Conservation (phyloP, 2,113 vertebrate species). For the Hemiscyllium ocellatum region DNA sequence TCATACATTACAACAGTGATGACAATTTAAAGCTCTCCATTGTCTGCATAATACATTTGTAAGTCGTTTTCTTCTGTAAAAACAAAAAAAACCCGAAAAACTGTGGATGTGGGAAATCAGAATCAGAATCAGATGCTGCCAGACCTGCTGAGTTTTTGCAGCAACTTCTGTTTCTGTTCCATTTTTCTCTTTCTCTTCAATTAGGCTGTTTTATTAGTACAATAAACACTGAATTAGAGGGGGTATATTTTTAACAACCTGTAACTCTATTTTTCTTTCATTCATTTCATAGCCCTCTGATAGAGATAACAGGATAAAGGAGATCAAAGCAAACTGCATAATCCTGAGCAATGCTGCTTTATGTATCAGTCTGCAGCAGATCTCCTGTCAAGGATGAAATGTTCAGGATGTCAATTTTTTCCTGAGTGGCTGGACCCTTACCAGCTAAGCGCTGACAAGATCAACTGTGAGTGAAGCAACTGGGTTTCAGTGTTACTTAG, state of each 20-base stretch:
- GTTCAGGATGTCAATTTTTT: neutral
- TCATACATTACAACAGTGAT: neutral
- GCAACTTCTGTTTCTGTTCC: neutral
- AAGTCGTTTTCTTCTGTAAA: neutral
- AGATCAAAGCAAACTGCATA: neutral
- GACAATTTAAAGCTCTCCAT: neutral
- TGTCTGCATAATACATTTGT: neutral
- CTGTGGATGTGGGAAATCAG: no score
- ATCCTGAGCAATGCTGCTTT: neutral
- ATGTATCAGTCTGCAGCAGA: neutral
- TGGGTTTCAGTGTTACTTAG: slow-evolving; percentile 18
- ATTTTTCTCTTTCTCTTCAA: neutral
- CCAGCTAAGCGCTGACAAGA: slow-evolving; percentile 3
- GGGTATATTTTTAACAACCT: neutral
- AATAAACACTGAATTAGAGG: slow-evolving; percentile 9
- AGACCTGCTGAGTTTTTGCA: no score
- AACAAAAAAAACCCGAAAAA: no score
- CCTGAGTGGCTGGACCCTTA: neutral
- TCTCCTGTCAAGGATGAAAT: neutral
- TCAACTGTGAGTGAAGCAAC: neutral
- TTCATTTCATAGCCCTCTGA: neutral
- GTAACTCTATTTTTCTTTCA: neutral
- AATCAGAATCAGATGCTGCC: no score
- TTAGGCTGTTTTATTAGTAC: neutral
- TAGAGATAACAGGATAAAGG: neutral